Evolutionary conservation across 2,888 invertebrate species (phyloP).

Genomic region (Volucella inanis): DNA sequence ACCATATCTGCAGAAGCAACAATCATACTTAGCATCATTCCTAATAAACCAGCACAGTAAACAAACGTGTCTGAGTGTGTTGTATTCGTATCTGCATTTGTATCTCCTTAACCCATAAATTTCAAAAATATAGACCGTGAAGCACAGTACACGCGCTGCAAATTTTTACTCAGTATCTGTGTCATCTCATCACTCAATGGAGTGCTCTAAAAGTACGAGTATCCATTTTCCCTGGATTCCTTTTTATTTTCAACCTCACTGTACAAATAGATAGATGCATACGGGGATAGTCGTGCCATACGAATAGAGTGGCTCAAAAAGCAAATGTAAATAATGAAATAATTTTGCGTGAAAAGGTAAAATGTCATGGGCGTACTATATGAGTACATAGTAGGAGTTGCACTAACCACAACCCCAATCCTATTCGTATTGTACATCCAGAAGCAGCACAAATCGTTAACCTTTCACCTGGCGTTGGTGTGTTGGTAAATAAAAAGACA

Average conservation of each 20-base stretch:
- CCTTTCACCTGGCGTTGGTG: constrained; percentile 57
- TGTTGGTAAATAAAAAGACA: neutral
- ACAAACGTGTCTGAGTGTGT: constrained; percentile 7
- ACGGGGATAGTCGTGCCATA: neutral
- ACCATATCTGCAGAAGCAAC: neutral
- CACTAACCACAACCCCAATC: neutral
- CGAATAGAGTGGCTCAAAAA: too few species aligned
- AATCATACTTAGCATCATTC: constrained; percentile 18
- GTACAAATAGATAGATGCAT: constrained; percentile 16
- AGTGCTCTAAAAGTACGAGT: constrained; percentile 31
- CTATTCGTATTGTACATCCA: neutral
- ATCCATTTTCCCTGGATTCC: neutral
- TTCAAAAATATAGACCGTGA: constrained; percentile 38
- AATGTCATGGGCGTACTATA: constrained; percentile 53
- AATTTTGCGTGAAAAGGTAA: constrained; percentile 22
- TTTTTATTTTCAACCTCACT: neutral
- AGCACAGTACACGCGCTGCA: constrained; percentile 40
- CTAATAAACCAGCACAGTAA: constrained; percentile 19
- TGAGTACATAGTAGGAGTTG: neutral
- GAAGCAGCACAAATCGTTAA: constrained; percentile 21
- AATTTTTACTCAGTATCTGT: constrained; percentile 9
- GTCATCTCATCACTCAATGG: constrained; percentile 38
- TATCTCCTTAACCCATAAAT: constrained; percentile 64
- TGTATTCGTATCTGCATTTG: neutral
- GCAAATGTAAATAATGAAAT: constrained; percentile 43